Base-by-base conservation (phyloP, 2,797 vertebrate species). In the Simalia tracyae region DNA sequence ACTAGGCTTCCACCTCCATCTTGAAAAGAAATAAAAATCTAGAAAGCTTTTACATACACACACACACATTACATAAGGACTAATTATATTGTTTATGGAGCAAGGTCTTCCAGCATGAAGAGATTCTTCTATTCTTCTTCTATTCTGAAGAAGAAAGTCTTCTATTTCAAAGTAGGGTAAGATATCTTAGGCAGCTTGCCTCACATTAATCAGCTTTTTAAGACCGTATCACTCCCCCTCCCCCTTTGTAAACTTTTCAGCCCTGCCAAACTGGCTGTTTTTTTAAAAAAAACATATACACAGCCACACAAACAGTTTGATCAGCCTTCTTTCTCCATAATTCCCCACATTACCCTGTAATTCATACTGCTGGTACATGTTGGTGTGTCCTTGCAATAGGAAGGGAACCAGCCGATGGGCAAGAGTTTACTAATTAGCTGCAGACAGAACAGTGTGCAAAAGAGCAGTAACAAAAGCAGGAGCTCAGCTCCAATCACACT, bases 281-380 rank as follows among this genome's bases (percentile, higher is more conserved):
- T 85, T 91, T 84, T 90, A 61, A 88, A 87, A 61, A 86, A 14
- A 0, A 8, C 10, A 5, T 22, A 56, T 1, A 36, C 15, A 86
- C 86, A 56, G 1, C 9, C n/a, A 93, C n/a, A 1, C 87, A 60
- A 59, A 95, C 59, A 95, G 89, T 96, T 97, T 95, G 93, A 94
- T 96, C 95, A 93, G 93, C 86, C 91, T 92, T 94, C 95, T 94
- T 92, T 96, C 95, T 95, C 91, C 59, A 90, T 95, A 95, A 85
- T 94, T 93, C 96, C 94, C 91, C 93, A 91, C 93, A 95, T 93
- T 72, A 92, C 0, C 26, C 92, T 95, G 90, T 85, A 95, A 87
- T 92, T 94, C 91, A 93, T 96, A 95, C 96, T 94, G 94, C 92
- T 63, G 93, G 88, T 95, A 95, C 93, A 92, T 96, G 90, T 96